Evolutionary conservation across 2,113 vertebrate genomes (phyloP), one percentile per base, ranked within the genome.

Genomic region (Epinephelus lanceolatus): DNA sequence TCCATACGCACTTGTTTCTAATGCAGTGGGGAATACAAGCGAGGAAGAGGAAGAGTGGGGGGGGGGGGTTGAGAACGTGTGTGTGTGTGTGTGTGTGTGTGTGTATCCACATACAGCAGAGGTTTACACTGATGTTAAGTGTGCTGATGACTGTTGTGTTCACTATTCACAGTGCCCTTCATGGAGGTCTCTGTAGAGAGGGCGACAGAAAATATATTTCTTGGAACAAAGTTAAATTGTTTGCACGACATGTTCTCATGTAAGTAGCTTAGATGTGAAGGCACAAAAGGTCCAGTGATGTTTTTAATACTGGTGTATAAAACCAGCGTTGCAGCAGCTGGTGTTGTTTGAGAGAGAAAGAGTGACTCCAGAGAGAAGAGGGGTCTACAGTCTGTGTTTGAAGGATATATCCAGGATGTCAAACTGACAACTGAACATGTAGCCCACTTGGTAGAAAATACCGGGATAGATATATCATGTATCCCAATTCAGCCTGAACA

Each of bases 1-100:
- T 76, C 75, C 60, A 85, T 74, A 78, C 79, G 61, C 49, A 37
- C 27, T 82, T 81, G 72, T 82, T 51, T 61, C 79, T 52, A 37
- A 78, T 62, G 74, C 76, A 55, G 30, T 47, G 19, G 67, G 53
- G 65, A 27, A 66, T 30, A 63, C 17, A 69, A 37, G 71, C 4
- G 15, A 9, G 33, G 5, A 11, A 72, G 45, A 30, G 11, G 10
- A 49, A 37, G 47, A 8, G 5, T 18, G 4, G 25, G 55, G 66
- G 33, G 49, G 66, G 30, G 66, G 13, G 27, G 27, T 2, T 2
- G 33, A 19, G 77, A 33, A 67, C 55, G 60, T 51, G 71, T 71
- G 57, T 67, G 66, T 27, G 37, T 42, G 59, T 53, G 60, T 51
- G 71, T 71, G 57, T 67, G 66, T 27, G 37, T 42, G 59, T 53